Evolutionary conservation across 2,888 invertebrate genomes (phyloP), one percentile per base, ranked within the genome.

Genomic region (Macropis europaea): DNA sequence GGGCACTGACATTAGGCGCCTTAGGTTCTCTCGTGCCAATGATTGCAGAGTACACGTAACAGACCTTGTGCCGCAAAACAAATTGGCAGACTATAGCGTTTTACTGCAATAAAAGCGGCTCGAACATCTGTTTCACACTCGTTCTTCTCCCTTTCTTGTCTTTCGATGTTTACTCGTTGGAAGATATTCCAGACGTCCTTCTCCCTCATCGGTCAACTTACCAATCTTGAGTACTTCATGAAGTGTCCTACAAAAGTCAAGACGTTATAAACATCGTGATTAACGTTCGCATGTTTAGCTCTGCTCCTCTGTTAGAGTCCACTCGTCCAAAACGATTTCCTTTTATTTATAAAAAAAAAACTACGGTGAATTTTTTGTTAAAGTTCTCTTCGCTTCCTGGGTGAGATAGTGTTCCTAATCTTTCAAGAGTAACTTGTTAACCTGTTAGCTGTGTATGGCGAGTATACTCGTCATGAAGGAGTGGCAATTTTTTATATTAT

Each of bases 1-100:
- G 66, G n/a, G 52, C 62, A 54, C 63, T 47, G 36, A 11, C 36
- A 63, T 67, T 67, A 67, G 54, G 15, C 24, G 53, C 36, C 60
- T 50, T 61, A 62, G 66, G 66, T 70, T 67, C 74, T 71, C 73
- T 77, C 81, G 73, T 82, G 80, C 76, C 79, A 82, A 77, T 83
- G 77, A 82, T 82, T 81, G 61, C 77, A 42, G 73, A 66, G 71
- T 62, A 66, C 47, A 26, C 63, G 59, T 60, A 63, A 75, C 61
- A 59, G 61, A 62, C 62, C 70, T 69, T 48, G 54, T 64, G 64
- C 52, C 72, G 54, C 61, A 61, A 72, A 64, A 52, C 64, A 71
- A 73, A 60, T 73, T 45, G 50, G 32, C 26, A 2, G 50, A 34
- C 19, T 15, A 19, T 24, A 22, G 11, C 22, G 30, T 48, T 30